These are phyloP conservation scores for Alectoris magna DNA, from an alignment of 2,797 vertebrate genomes.

Conservation along the genomic window DNA sequence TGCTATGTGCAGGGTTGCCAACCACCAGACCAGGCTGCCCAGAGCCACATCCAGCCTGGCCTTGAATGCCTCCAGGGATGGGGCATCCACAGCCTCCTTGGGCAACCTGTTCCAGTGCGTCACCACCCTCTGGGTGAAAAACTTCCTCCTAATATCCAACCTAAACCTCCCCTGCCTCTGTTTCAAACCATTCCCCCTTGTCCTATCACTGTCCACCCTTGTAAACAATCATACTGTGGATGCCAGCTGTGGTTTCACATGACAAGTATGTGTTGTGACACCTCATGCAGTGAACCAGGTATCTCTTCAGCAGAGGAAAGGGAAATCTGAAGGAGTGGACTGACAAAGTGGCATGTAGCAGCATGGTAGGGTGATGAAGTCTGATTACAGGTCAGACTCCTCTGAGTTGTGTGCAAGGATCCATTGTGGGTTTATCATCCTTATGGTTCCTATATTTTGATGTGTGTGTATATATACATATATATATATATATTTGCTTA, in stretches of 20 bases:
- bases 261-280: neutral
- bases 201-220: no score
- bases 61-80: no score
- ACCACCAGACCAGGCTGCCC: no score
- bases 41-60: no score
- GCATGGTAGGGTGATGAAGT: neutral
- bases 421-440: neutral
- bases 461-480: neutral
- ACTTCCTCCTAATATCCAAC: no score
- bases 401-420: neutral
- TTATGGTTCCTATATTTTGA: neutral
- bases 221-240: neutral
- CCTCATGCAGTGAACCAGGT: neutral
- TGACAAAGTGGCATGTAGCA: neutral
- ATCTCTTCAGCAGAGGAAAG: neutral
- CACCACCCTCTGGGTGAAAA: no score
- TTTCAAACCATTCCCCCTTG: no score
- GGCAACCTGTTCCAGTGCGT: no score
- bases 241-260: neutral
- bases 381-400: neutral
- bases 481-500: neutral
- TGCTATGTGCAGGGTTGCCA: no score
- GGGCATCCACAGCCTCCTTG: no score
- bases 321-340: neutral
- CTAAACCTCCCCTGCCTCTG: no score